Base-by-base conservation (phyloP, 2,797 vertebrate species). In the Fistularia commersonii region DNA sequence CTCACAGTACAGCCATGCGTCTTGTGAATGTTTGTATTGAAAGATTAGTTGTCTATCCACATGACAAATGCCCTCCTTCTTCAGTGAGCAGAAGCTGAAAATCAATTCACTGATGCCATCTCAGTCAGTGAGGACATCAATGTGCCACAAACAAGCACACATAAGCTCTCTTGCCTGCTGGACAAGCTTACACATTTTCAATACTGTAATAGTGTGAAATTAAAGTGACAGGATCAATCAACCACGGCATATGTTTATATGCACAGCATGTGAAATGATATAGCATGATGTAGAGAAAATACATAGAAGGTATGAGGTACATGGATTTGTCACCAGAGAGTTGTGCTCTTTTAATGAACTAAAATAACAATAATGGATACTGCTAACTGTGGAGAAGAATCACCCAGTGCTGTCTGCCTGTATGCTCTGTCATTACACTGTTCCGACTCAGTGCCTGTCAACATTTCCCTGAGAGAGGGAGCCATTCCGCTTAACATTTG, bases 101-200 rank as follows among this genome's bases (percentile, higher is more conserved):
- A 90, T 91, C 88, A 89, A 90, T 91, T 88, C 70, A 42, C 79
- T 82, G 84, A 88, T 84, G 85, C 77, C 80, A 84, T 76, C 73
- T 76, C 67, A 73, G 82, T 80, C 81, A 66, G 74, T 23, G 74
- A 72, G 77, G 74, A 80, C 80, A 74, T 86, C 83, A 76, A 51
- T 69, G 80, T 43, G 35, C 74, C 72, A 75, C 77, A 81, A 83
- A 83, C 74, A 79, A 77, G 79, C 60, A 47, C 74, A 62, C 54
- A 48, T 14, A 40, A 37, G 48, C 57, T 39, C 46, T 58, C 60
- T 57, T 47, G 58, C 57, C 61, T 66, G 57, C 61, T 11, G 8
- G 64, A 54, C 41, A 32, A 37, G 51, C 57, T 47, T 58, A 48
- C 49, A 62, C 54, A 48, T 48, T 48, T 59, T 57, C 55, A 66